Evolutionary conservation across 2,797 vertebrate genomes (phyloP).

Genomic region (Melanotaenia trifasciata): DNA sequence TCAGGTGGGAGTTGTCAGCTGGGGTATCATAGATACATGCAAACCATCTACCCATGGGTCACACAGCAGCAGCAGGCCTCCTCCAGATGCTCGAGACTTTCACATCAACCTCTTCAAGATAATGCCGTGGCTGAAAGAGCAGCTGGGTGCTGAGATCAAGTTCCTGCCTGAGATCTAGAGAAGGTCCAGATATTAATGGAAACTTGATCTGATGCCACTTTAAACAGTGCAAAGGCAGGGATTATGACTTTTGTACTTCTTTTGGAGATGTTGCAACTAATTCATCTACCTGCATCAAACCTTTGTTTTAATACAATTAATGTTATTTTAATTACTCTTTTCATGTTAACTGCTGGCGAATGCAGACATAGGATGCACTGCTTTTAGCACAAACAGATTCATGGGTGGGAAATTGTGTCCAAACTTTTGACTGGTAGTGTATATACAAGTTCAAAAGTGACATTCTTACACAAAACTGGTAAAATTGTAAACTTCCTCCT

Average conservation of each 20-base stretch:
- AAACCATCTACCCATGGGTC: rapidly evolving
- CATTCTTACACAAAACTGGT: no score
- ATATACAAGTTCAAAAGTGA: no score
- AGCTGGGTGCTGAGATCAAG: conserved; percentile 67
- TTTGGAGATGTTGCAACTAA: neutral
- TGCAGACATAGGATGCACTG: no score
- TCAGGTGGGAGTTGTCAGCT: conserved; percentile 83
- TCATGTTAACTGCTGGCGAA: no score
- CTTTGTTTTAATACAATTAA: no score
- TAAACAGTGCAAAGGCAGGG: neutral
- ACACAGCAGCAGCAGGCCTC: neutral
- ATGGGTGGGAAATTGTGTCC: no score
- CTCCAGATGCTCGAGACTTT: conserved; percentile 78
- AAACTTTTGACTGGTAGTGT: no score
- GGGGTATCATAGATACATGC: conserved; percentile 74
- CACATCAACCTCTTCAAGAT: conserved; percentile 82
- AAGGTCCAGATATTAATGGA: neutral
- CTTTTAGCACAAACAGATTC: no score
- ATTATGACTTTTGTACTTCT: neutral
- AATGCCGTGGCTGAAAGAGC: conserved; percentile 75
- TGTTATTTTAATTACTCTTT: no score
- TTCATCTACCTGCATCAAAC: neutral
- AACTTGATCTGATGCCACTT: neutral
- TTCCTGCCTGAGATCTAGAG: conserved; percentile 67
- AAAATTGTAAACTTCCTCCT: neutral